Evolutionary conservation across 2,888 invertebrate genomes (phyloP), one percentile per base, ranked within the genome.

Genomic region (Pammene fasciana): DNA sequence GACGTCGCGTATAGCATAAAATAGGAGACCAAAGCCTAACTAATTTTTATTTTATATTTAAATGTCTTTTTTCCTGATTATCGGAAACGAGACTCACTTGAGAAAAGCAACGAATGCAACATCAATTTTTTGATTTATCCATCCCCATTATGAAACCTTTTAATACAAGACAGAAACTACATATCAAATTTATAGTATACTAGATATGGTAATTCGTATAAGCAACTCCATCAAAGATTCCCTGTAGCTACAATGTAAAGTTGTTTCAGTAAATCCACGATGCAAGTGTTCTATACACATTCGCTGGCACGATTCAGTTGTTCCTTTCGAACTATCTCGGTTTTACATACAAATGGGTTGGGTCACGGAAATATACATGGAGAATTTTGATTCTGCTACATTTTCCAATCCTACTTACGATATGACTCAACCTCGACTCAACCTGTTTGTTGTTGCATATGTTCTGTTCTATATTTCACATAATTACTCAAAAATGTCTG

Each of bases 261-360:
- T 48, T 41, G 26, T 52, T 18, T 41, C 50, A 50, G 61, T 61
- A 61, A 61, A 50, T 61, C 61, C 50, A 18, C 13, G 26, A 18
- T 52, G 62, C 62, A 41, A 52, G 62, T 62, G 50, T 61, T 48
- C 48, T 48, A 13, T 41, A 52, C 41, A 62, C 41, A 38, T 18
- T 50, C 18, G 16, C 18, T 18, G 10, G 50, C 50, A 62, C 50
- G 41, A 52, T 62, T 41, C 62, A 62, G 50, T 50, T 41, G 41
- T 52, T 62, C 62, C 62, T 62, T 62, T 41, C 62, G 62, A 62
- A 52, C 62, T 52, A 62, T 62, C 62, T 62, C 50, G 62, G 52
- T 62, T 62, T 62, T 62, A 62, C 62, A 62, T 62, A 62, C 41
- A 62, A 52, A 62, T 62, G 62, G 50, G 18, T 48, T 50, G 62